phyloP scores from a whole-genome alignment of 23 tunicate species.

The Halocynthia aurantium region DNA sequence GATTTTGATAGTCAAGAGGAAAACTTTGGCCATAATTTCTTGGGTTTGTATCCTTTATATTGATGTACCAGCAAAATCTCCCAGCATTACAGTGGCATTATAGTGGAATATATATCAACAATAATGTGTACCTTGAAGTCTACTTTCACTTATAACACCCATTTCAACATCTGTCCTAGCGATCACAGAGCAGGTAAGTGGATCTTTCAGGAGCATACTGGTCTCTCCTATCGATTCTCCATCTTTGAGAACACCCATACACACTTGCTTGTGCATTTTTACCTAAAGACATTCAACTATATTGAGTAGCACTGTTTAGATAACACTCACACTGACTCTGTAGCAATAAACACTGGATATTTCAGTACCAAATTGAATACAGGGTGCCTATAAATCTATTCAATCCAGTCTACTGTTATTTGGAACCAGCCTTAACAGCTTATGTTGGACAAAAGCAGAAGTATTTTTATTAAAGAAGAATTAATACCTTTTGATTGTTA shows the following conservation, averaged over 20 bases:
- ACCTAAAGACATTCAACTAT: background rate
- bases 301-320: too few relatives aligned
- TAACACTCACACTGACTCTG: too few relatives aligned
- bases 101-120: too few relatives aligned
- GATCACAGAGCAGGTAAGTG: constrained; percentile 53
- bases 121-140: constrained; percentile 18
- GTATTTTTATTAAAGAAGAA: background rate
- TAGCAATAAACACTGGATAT: too few relatives aligned
- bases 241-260: constrained; percentile 40
- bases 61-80: too few relatives aligned
- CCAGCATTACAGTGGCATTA: too few relatives aligned
- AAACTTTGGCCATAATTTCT: too few relatives aligned
- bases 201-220: constrained; percentile 49
- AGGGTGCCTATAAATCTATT: too few relatives aligned
- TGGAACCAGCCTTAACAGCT: background rate
- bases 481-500: constrained; percentile 35
- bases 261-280: constrained; percentile 35
- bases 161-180: constrained; percentile 40
- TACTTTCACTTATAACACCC: constrained; percentile 47
- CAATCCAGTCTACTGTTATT: too few relatives aligned
- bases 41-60: too few relatives aligned
- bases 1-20: too few relatives aligned
- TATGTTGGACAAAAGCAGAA: background rate
- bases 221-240: constrained; percentile 80
- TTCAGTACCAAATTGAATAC: too few relatives aligned